Conservation (phyloP, 1,140 invertebrate species). For the roundworm (Caenorhabditis elegans) region WBcel235 BX284603.4:5607001-5607500, state of each 20-base stretch:
- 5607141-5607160: no score
- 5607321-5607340: no score
- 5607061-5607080: not conserved
- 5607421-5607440: no score
- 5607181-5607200: not conserved
- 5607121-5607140: not conserved
- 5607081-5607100: not conserved
- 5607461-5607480: not conserved
- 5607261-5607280: not conserved
- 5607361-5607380: not conserved
- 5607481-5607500: no score
- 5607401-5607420: no score
- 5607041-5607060: constrained; percentile 4
- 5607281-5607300: not conserved
- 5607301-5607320: not conserved
- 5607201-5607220: not conserved
- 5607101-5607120: not conserved
- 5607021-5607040: not conserved
- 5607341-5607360: not conserved
- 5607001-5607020: not conserved
- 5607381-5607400: not conserved
- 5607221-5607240: no score
- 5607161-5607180: no score
- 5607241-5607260: no score
- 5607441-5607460: not conserved